Evolutionary conservation across 2,113 vertebrate genomes (phyloP).

Genomic region (Halcyon senegalensis): DNA sequence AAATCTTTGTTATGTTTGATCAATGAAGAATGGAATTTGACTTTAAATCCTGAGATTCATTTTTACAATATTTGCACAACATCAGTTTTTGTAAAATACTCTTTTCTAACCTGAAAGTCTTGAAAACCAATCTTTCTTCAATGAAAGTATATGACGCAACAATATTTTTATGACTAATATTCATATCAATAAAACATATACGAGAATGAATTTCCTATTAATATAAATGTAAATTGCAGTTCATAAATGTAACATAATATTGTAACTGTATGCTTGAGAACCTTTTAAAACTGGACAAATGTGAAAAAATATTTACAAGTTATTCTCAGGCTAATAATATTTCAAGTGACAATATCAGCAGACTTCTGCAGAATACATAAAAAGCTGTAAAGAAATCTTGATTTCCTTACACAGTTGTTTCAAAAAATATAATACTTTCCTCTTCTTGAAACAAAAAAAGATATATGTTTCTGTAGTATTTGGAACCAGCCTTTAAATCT

Average conservation of each 20-base stretch:
- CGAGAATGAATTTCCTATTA: not conserved
- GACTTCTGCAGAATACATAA: not conserved
- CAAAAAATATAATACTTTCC: not conserved
- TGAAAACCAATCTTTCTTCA: not conserved
- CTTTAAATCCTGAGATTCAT: not conserved
- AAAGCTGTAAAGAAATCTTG: not conserved
- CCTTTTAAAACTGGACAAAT: not conserved
- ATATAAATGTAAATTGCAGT: not conserved
- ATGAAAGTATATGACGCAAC: not conserved
- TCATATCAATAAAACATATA: not conserved
- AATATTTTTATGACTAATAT: not conserved
- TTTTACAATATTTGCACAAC: not conserved
- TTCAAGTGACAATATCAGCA: not conserved
- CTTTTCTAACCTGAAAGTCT: not conserved
- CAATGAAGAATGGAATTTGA: not conserved
- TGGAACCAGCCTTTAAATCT: not conserved
- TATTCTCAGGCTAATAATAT: not conserved
- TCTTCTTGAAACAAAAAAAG: not conserved
- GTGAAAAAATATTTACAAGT: not conserved
- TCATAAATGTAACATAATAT: not conserved
- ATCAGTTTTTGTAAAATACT: not conserved
- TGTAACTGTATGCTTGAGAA: not conserved
- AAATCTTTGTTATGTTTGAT: not conserved
- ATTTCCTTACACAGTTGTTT: not conserved
- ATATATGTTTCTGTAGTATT: not conserved